Evolutionary conservation across 2,113 vertebrate genomes (phyloP).

Genomic region (Macroglossus sobrinus): DNA sequence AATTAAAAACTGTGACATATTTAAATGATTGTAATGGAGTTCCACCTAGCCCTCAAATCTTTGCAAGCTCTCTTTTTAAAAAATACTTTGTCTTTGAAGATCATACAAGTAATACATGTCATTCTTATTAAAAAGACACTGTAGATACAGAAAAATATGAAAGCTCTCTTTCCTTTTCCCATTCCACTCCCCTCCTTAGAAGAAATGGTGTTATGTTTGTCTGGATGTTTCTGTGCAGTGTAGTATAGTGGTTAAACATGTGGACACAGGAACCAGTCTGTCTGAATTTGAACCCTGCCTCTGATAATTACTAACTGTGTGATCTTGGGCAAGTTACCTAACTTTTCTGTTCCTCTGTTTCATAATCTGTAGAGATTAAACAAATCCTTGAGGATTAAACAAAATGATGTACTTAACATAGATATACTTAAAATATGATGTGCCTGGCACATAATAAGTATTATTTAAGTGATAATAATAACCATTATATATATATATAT

Average conservation of each 20-base stretch:
- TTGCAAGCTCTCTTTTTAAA: not conserved
- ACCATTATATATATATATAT: not conserved
- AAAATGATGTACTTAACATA: conserved; percentile 15
- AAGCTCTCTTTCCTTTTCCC: not conserved
- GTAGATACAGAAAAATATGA: not conserved
- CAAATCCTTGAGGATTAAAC: not conserved
- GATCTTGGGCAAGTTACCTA: conserved; percentile 9
- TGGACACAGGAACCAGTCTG: not conserved
- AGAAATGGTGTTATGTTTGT: not conserved
- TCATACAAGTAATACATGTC: not conserved
- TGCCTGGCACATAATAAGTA: conserved; percentile 7
- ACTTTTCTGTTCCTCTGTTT: conserved; percentile 31
- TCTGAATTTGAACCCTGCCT: conserved; percentile 39
- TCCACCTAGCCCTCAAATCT: not conserved
- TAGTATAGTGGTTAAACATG: not conserved
- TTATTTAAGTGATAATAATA: not conserved
- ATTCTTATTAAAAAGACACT: conserved; percentile 5
- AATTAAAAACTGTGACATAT: not conserved
- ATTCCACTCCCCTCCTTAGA: not conserved
- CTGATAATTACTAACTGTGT: conserved; percentile 20
- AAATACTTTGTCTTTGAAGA: not conserved
- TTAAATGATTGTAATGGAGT: not conserved
- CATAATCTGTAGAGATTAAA: not conserved
- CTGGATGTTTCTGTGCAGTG: not conserved
- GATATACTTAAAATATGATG: not conserved